Evolutionary conservation across 2,888 invertebrate species (phyloP).

Genomic region (Griposia aprilina): DNA sequence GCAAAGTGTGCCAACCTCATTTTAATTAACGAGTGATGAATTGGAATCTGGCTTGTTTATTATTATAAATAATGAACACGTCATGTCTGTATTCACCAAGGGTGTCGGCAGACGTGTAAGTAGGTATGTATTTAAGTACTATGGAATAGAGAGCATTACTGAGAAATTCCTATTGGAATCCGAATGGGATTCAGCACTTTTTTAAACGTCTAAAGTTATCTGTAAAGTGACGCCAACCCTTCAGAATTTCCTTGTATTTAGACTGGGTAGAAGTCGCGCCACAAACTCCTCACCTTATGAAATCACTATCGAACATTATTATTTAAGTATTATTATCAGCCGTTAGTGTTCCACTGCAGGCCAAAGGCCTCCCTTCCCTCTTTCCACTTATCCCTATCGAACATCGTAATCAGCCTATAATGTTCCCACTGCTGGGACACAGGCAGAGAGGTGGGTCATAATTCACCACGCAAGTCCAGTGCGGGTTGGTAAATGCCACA

Average conservation of each 20-base stretch:
- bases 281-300: not conserved
- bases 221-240: too few relatives aligned
- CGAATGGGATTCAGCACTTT: not conserved
- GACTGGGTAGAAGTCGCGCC: not conserved
- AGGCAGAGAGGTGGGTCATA: too few relatives aligned
- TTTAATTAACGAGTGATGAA: slow-evolving; percentile 44
- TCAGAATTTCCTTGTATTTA: not conserved
- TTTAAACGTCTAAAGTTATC: not conserved
- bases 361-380: too few relatives aligned
- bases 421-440: too few relatives aligned
- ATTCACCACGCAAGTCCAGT: too few relatives aligned
- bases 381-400: not conserved
- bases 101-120: not conserved
- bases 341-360: too few relatives aligned
- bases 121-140: not conserved
- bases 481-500: too few relatives aligned
- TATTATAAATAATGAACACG: not conserved
- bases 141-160: not conserved
- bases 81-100: not conserved
- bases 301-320: not conserved
- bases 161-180: not conserved
- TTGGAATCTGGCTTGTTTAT: slow-evolving; percentile 3
- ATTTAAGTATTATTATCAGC: too few relatives aligned
- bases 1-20: slow-evolving; percentile 21
- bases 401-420: too few relatives aligned